A percentile compares a stretch with the other conserved stretches of the same genome.
phyloP scores from a whole-genome alignment of 2,888 invertebrate species.

The Perizoma flavofasciatum region DNA sequence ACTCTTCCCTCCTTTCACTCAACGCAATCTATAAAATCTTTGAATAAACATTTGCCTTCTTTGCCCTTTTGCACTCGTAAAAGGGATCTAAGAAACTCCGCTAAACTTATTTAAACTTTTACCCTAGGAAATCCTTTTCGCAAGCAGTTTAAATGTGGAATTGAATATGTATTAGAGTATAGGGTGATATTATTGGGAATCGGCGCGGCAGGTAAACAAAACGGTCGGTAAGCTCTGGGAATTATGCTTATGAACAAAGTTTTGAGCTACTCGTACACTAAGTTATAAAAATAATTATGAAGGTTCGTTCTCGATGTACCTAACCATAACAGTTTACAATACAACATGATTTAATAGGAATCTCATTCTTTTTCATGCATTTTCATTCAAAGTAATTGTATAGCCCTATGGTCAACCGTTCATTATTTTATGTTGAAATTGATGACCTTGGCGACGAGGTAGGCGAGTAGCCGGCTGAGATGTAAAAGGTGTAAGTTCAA shows the following conservation, averaged over 20 bases:
- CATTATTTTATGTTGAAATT: too few relatives aligned
- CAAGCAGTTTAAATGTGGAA: constrained; percentile 77
- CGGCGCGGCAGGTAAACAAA: constrained; percentile 58
- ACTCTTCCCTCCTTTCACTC: constrained; percentile 56
- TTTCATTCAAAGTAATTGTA: too few relatives aligned
- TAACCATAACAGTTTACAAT: too few relatives aligned
- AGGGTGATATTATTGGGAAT: constrained; percentile 57
- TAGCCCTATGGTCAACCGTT: too few relatives aligned
- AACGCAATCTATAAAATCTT: constrained; percentile 77
- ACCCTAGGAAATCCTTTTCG: constrained; percentile 80
- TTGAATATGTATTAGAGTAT: constrained; percentile 76
- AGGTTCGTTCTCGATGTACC: background rate
- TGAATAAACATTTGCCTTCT: constrained; percentile 81
- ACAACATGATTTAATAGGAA: too few relatives aligned
- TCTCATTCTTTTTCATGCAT: too few relatives aligned
- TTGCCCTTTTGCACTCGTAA: constrained; percentile 80
- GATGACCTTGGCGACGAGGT: too few relatives aligned
- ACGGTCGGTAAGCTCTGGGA: constrained; percentile 45
- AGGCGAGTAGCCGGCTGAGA: too few relatives aligned
- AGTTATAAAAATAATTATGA: constrained; percentile 7
- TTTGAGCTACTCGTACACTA: constrained; percentile 18
- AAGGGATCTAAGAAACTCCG: constrained; percentile 78
- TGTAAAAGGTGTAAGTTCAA: too few relatives aligned
- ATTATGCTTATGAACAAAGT: constrained; percentile 36
- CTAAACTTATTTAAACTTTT: constrained; percentile 83